Evolutionary conservation across 2,888 invertebrate species (phyloP), one percentile per base, ranked within the genome.

Genomic region (Hylaea fasciaria): DNA sequence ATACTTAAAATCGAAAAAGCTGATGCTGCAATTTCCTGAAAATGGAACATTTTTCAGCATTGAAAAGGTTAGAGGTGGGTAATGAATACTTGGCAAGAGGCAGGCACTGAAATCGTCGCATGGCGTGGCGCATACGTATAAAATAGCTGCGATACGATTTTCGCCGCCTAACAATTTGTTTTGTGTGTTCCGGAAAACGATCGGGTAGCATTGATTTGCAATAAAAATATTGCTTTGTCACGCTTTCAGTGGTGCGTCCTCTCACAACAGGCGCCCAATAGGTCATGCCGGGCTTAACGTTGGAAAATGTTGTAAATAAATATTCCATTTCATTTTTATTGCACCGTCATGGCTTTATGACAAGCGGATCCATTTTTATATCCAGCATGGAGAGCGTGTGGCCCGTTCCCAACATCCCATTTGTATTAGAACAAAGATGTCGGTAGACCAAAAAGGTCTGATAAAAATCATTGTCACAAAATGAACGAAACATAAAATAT

Each of bases 161-260:
- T 76, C 71, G 68, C 70, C 67, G 76, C 78, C 81, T 73, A 77
- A 74, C 82, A 80, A 84, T 85, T 84, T 82, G 82, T 83, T 83
- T 84, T 79, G 79, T 82, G 74, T 82, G 80, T 80, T 78, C 74
- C 79, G 78, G 75, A 80, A 82, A 82, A 71, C 78, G 80, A 78
- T 83, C 77, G 78, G 77, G 81, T 80, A 78, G 73, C 82, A 86
- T 86, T 85, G 85, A 84, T 87, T 86, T 82, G 82, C 77, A 83
- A 86, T 84, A 86, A 86, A 86, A 87, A 84, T 82, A 83, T 81
- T 79, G 83, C 81, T 77, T 76, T 80, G 85, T 87, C 85, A 87
- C 82, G 83, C 77, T 85, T 83, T 83, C 78, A 79, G 78, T 77
- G 76, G 74, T 73, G 70, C 72, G 71, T 73, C 70, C 77, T 82